These are phyloP conservation scores for Falco concolor DNA, from an alignment of 2,797 vertebrate species.

Conservation along the genomic window DNA sequence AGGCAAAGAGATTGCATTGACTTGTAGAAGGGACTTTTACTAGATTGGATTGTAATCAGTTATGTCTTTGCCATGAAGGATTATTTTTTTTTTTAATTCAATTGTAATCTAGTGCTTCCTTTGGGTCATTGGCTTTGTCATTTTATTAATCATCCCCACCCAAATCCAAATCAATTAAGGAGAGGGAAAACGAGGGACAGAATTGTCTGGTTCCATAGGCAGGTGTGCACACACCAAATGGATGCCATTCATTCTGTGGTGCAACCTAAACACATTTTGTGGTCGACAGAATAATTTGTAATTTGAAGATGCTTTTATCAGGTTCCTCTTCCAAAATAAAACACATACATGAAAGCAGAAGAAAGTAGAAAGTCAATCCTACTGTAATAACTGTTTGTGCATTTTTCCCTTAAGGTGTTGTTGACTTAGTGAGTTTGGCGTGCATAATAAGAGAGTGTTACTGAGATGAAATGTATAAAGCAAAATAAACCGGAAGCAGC, in stretches of 20 bases:
- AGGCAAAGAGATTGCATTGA: constrained; percentile 75
- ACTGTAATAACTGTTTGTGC: background rate
- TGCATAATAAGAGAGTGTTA: background rate
- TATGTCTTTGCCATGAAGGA: constrained; percentile 66
- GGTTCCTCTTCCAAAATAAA: background rate
- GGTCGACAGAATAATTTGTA: background rate
- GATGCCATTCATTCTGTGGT: background rate
- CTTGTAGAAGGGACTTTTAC: constrained; percentile 73
- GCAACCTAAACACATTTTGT: background rate
- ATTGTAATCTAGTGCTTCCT: constrained; percentile 72
- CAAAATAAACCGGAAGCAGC: background rate
- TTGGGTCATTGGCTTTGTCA: constrained; percentile 68
- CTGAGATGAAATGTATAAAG: background rate
- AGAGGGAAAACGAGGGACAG: background rate
- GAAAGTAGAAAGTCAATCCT: background rate
- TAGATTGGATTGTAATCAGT: constrained; percentile 81
- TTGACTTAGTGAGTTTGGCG: background rate
- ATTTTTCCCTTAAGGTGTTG: background rate
- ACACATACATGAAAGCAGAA: background rate
- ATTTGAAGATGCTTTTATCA: background rate
- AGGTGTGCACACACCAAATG: background rate
- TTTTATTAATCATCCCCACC: constrained; percentile 72
- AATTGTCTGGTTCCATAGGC: background rate
- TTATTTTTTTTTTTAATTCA: constrained; percentile 64
- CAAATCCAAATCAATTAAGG: constrained; percentile 34